These are phyloP conservation scores for Isichthys henryi DNA, from an alignment of 2,113 vertebrate species.

Conservation along the genomic window DNA sequence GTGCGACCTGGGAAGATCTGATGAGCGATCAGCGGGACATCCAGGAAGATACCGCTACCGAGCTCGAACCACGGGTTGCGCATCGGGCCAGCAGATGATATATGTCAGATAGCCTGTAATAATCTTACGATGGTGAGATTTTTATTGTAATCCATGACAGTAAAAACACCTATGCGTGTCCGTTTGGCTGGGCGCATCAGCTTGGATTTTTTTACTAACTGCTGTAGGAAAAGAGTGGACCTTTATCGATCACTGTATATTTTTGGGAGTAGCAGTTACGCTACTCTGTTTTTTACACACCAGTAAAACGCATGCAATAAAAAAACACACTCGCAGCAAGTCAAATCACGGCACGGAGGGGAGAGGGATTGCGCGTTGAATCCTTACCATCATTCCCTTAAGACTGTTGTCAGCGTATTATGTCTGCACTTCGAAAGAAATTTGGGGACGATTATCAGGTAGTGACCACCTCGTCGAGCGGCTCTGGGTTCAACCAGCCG, in stretches of 20 bases:
- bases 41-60: background rate
- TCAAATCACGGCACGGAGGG: constrained; percentile 4
- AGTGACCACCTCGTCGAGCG: constrained; percentile 78
- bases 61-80: constrained; percentile 2
- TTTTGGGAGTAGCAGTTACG: constrained; percentile 49
- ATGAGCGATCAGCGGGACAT: constrained; percentile 13
- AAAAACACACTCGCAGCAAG: constrained; percentile 5
- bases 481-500: constrained; percentile 62
- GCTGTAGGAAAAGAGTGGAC: constrained; percentile 24
- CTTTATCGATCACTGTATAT: constrained; percentile 41
- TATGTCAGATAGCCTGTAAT: background rate
- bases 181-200: constrained; percentile 22
- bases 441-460: constrained; percentile 83
- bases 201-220: constrained; percentile 6
- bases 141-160: constrained; percentile 11
- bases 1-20: constrained; percentile 18
- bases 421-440: constrained; percentile 81
- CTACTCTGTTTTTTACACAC: constrained; percentile 7
- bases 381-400: constrained; percentile 41
- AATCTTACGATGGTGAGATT: background rate
- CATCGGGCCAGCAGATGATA: background rate
- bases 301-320: constrained; percentile 31
- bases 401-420: constrained; percentile 59
- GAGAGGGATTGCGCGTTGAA: background rate
- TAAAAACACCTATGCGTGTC: constrained; percentile 1